Evolutionary conservation across 2,888 invertebrate species (phyloP).

Genomic region (Dicycla oo): DNA sequence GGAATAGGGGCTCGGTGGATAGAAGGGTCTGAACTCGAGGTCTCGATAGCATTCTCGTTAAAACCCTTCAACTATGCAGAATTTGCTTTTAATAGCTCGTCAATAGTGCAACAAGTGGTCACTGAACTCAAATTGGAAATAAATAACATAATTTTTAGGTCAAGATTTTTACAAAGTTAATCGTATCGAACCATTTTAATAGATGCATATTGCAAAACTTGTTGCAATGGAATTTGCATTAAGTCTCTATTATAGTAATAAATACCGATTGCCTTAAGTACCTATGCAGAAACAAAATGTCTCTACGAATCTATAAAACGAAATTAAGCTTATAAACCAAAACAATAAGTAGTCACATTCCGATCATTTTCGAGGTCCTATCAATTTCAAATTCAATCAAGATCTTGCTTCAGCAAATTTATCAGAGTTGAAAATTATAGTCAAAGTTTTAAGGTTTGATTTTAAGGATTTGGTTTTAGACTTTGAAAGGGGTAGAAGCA

Average conservation of each 20-base stretch:
- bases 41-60: neutral
- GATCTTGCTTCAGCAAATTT: neutral
- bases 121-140: conserved; percentile 7
- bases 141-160: conserved; percentile 20
- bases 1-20: neutral
- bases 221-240: conserved; percentile 10
- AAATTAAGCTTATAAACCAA: conserved; percentile 20
- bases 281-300: conserved; percentile 20
- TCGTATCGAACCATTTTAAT: neutral
- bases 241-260: neutral
- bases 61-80: neutral
- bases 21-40: too few species aligned
- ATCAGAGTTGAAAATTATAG: conserved; percentile 21
- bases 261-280: conserved; percentile 19
- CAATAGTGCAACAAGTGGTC: neutral
- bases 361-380: conserved; percentile 30
- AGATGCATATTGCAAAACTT: neutral
- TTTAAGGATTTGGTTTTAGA: conserved; percentile 2
- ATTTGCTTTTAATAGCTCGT: neutral
- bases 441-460: conserved; percentile 9
- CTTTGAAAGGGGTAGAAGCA: conserved; percentile 9
- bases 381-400: conserved; percentile 53
- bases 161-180: conserved; percentile 30
- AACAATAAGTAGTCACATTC: conserved; percentile 21
- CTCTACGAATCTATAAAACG: conserved; percentile 9